These are phyloP conservation scores for Eledone cirrhosa DNA, from an alignment of 2,888 invertebrate species.

Conservation along the genomic window DNA sequence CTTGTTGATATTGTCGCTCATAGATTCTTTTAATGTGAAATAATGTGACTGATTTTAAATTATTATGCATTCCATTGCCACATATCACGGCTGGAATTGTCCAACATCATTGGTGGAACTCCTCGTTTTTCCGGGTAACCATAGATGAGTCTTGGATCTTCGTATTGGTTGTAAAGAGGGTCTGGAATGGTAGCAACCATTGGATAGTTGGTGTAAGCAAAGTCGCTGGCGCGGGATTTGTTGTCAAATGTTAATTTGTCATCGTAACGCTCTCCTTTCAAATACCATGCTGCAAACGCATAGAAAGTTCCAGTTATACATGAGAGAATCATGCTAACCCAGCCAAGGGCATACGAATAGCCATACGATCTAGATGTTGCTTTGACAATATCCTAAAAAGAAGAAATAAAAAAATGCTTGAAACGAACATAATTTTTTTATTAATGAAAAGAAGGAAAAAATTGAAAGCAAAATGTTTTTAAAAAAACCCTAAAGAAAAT, in stretches of 20 bases:
- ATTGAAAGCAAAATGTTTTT: too few species aligned
- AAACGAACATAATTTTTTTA: too few species aligned
- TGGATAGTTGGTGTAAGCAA: not conserved
- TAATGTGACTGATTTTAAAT: too few species aligned
- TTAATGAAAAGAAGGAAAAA: too few species aligned
- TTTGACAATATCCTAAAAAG: slow-evolving; percentile 41
- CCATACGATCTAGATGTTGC: slow-evolving; percentile 49
- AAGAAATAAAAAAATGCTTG: too few species aligned
- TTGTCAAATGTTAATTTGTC: slow-evolving; percentile 35
- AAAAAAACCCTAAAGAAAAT: too few species aligned
- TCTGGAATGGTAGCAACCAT: not conserved
- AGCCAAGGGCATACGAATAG: slow-evolving; percentile 62
- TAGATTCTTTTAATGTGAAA: too few species aligned
- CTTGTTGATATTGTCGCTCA: too few species aligned
- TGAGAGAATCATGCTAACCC: slow-evolving; percentile 57
- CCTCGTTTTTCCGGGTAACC: not conserved
- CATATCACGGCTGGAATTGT: too few species aligned
- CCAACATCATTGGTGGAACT: not conserved
- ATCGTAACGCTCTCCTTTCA: slow-evolving; percentile 50
- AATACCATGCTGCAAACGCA: slow-evolving; percentile 55
- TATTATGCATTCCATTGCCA: too few species aligned
- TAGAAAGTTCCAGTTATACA: slow-evolving; percentile 57
- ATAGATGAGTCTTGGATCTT: slow-evolving; percentile 3
- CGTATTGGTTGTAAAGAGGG: slow-evolving; percentile 3
- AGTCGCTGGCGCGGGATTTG: not conserved